Evolutionary conservation across 1,140 invertebrate species (phyloP), one percentile per base, ranked within the genome.

Genomic region (Drosophila auraria): DNA sequence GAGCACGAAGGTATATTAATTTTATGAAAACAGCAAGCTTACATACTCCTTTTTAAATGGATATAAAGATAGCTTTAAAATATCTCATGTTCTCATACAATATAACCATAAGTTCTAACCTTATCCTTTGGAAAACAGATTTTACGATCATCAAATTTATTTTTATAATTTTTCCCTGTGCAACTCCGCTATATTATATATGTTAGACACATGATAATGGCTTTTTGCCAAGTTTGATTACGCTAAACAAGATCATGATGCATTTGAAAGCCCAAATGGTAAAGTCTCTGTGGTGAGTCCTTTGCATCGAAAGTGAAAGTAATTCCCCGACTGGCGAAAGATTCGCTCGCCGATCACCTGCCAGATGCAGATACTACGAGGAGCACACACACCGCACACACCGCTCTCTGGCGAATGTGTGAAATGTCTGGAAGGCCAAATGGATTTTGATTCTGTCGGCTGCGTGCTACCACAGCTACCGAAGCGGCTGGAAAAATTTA

Each of bases 251-350:
- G 84, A 89, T 89, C 74, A 90, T 89, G 81, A 89, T 84, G 86
- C 82, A 82, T 90, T 84, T 90, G 86, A 89, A 89, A 89, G 84
- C 86, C 82, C 68, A 84, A 84, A 80, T 62, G 61, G 76, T 74
- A 51, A 86, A 80, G 62, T 50, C 61, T 71, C 65, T 33, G 54
- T 64, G 49, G 54, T 49, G 78, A 84, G 84, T 89, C 84, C 84
- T 89, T 79, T 82, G 71, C 82, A 79, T 74, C 40, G 81, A 89
- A 89, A 89, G 84, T 89, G 84, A 89, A 89, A 89, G 84, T 84
- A 74, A 72, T 17, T 40, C 65, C 53, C 44, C 53, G 53, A 42
- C 42, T 17, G 25, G 69, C 42, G 50, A 75, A 84, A 76, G 66
- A 73, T 81, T 57, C 79, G 62, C 78, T 70, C 3, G 70, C 54